Base-by-base conservation (phyloP, 2,797 vertebrate genomes). In the Nannoperca australis region DNA sequence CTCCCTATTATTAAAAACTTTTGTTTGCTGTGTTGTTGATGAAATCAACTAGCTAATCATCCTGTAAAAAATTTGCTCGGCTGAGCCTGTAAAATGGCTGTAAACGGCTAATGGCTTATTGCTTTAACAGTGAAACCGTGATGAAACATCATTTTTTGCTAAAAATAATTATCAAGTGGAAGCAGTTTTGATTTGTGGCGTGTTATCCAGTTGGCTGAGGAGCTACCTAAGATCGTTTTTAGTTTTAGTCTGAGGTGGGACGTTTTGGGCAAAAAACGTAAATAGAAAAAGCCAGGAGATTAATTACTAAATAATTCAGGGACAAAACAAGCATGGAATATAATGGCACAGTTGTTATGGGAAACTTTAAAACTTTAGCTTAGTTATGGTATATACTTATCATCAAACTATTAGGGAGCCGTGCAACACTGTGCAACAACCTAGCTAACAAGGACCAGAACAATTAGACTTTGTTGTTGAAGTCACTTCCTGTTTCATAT, bases 21-120 rank as follows among this genome's bases (percentile, higher is more conserved):
- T 44, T 65, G 59, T 49, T 75, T 62, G 53, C n/a, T 38, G 51
- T 62, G 24, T 61, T 40, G 27, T 56, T 45, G 20, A 55, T 56
- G 15, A 59, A 45, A 38, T 66, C 27, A 13, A 7, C 12, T 18
- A 47, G 8, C 40, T 22, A 17, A n/a, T 55, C 10, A 64, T 53
- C 32, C 38, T 63, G 53, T 70, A 14, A 64, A 66, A 60, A 7
- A 63, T 30, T 38, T 50, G 13, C 30, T 63, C 1, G 3, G 36
- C 42, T 59, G 40, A 70, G 24, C 24, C 27, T 51, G 15, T 54
- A 63, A 6, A 76, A 50, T 59, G 2, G 0, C 11, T 45, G 6
- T 50, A 36, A 66, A 64, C 34, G 22, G 65, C 22, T 54, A 62
- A 34, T 40, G 22, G 6, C n/a, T 79, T 80, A 67, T 79, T 91